phyloP scores from a whole-genome alignment of 2,797 vertebrate genomes.

The Chromis chromis region DNA sequence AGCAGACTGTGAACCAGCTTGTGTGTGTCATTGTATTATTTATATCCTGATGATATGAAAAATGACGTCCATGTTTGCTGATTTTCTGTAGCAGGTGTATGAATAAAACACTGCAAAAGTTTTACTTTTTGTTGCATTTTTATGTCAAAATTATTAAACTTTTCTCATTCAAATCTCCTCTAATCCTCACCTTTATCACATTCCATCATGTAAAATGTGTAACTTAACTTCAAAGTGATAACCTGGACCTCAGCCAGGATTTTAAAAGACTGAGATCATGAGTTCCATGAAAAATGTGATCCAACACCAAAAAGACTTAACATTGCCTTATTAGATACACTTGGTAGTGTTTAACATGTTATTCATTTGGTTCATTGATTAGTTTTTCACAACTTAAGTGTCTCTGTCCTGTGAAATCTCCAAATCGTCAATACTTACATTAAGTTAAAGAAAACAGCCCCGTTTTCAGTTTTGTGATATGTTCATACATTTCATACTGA shows the following conservation, averaged over 20 bases:
- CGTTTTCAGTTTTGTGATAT: neutral
- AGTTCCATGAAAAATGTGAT: neutral
- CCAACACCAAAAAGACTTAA: neutral
- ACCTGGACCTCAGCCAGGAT: neutral
- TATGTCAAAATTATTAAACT: neutral
- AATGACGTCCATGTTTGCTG: neutral
- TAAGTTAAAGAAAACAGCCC: neutral
- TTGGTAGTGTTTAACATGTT: neutral
- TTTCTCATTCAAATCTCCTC: neutral
- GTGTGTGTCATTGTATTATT: conserved; percentile 22
- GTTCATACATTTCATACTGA: neutral
- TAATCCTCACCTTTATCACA: neutral
- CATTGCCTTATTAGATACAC: neutral
- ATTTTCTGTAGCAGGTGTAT: conserved; percentile 3
- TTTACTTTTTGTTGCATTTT: neutral
- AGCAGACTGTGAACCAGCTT: conserved; percentile 37
- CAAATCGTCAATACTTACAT: neutral
- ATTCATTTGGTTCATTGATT: neutral
- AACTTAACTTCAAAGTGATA: neutral
- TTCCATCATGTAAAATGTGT: neutral
- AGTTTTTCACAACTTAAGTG: neutral
- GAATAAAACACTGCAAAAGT: conserved; percentile 2
- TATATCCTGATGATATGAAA: conserved; percentile 5
- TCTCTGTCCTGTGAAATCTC: neutral
- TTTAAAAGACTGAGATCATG: neutral